Conservation (phyloP, 1,140 invertebrate genomes). For the Harlomillsia oculata region DNA sequence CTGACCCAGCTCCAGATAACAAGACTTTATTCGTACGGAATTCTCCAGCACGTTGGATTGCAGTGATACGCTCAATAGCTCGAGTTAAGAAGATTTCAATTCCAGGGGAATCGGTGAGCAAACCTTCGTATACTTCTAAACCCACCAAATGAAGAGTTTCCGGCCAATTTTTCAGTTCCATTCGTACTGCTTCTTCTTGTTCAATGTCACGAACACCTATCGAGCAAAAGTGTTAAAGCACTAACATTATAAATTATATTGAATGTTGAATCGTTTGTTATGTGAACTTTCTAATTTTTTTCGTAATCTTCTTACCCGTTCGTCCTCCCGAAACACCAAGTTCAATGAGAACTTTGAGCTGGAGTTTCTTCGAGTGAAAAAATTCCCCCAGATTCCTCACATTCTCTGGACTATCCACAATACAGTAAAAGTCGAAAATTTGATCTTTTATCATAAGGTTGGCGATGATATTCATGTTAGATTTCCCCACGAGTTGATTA, state of each 20-base stretch:
- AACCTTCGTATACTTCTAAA: constrained; percentile 32
- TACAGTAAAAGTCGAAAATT: constrained; percentile 25
- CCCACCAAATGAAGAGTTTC: constrained; percentile 11
- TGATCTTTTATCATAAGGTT: constrained; percentile 9
- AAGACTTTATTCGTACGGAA: constrained; percentile 14
- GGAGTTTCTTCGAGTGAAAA: constrained; percentile 18
- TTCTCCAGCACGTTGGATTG: neutral
- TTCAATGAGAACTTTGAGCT: constrained; percentile 24
- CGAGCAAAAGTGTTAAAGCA: too few species aligned
- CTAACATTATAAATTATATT: too few species aligned
- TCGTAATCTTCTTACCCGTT: too few species aligned
- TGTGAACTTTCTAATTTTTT: too few species aligned
- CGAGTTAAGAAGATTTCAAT: constrained; percentile 11
- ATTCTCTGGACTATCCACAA: constrained; percentile 28
- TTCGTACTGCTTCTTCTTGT: neutral
- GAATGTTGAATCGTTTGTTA: too few species aligned
- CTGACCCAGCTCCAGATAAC: constrained; percentile 25
- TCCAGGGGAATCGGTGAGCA: constrained; percentile 3
- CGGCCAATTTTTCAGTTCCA: constrained; percentile 10
- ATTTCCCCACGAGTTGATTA: constrained; percentile 29
- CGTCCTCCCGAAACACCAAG: constrained; percentile 19
- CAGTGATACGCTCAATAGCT: neutral
- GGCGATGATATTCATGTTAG: constrained; percentile 33
- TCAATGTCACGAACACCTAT: constrained; percentile 19
- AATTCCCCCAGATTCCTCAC: constrained; percentile 18